Conservation (phyloP, 2,113 vertebrate genomes). For the Urocitellus parryii region DNA sequence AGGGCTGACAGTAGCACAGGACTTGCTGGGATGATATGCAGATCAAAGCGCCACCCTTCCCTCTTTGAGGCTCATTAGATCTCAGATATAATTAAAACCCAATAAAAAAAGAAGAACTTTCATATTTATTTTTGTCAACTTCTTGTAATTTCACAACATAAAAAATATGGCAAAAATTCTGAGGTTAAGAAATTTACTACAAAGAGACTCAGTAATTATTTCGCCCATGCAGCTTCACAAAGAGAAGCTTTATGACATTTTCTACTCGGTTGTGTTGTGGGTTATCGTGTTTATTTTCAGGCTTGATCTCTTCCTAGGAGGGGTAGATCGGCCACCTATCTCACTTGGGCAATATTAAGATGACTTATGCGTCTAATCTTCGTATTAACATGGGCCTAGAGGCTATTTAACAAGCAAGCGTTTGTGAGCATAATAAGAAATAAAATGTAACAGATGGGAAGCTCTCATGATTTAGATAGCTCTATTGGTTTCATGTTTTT, state of each 20-base stretch:
- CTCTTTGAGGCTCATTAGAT: neutral
- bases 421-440: neutral
- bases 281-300: neutral
- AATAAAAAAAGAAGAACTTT: slow-evolving; percentile 23
- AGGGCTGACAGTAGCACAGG: too few species aligned
- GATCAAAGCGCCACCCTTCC: rapidly evolving
- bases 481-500: neutral
- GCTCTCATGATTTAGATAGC: neutral
- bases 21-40: too few species aligned
- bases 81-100: neutral
- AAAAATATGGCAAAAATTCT: neutral
- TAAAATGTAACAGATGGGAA: neutral
- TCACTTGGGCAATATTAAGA: slow-evolving; percentile 20
- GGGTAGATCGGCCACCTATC: neutral
- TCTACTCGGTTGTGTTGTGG: neutral
- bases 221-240: neutral
- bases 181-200: neutral
- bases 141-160: neutral
- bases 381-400: neutral
- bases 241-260: neutral
- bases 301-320: neutral
- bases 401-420: neutral
- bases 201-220: neutral
- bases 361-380: neutral
- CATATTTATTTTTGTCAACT: neutral